Base-by-base conservation (phyloP, 1,140 invertebrate genomes). In the Aphaenogaster floridana region DNA sequence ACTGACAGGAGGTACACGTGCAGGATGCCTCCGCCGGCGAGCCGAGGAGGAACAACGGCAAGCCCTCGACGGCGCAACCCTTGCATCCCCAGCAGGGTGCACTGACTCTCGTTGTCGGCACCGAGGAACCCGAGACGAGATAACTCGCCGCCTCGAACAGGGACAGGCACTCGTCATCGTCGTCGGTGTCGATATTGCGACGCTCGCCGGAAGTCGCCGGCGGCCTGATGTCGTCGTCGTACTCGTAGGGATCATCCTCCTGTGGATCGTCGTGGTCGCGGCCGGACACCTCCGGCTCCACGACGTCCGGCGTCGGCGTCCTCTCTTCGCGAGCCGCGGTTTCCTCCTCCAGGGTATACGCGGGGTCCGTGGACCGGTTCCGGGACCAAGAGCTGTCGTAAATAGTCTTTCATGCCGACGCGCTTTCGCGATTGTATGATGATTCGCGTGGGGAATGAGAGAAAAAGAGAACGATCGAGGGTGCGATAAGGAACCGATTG, bases 231-330 rank as follows among this genome's bases (percentile, higher is more conserved):
- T 96, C 96, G 39, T 96, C 96, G 88, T 96, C 96, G 84, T 96
- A 96, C 85, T 96, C 96, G 87, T 96, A 96, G 4, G 95, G 95
- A 91, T 96, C 96, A 88, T 96, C 96, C 64, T 96, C 94, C 68
- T 91, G 90, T 13, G 76, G 66, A 68, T 92, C 84, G 64, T 76
- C 87, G 50, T 68, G 88, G 42, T 91, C 80, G 72, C n/a, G 88
- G 72, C 76, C 88, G 74, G 79, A 42, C 11, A 87, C 86, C 68
- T 88, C 86, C 90, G 87, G 42, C 84, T 89, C 89, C 89, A 89
- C 89, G 91, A 87, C 83, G 83, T 79, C 83, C 83, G 74, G 71
- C 74, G 83, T 86, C 83, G 57, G 50, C 59, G 74, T 79, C 48
- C 83, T 64, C 48, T 66, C 39, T 28, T 86, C 61, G 15, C 76